phyloP scores from a whole-genome alignment of 92 coral and sea anemone species.

The Parazoanthus darwini region DNA sequence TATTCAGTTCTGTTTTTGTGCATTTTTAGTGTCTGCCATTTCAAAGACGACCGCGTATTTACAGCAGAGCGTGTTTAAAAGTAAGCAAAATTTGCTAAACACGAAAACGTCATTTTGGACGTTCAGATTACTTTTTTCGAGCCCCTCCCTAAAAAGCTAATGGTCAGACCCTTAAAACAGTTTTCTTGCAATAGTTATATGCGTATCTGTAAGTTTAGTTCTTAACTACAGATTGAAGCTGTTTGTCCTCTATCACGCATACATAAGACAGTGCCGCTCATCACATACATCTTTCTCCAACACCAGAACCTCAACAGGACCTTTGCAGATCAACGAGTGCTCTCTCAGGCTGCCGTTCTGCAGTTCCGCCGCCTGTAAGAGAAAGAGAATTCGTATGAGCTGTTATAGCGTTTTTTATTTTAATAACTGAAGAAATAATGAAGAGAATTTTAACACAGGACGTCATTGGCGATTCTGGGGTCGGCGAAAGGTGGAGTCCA shows the following conservation, averaged over 20 bases:
- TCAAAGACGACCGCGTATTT: no score
- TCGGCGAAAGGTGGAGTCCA: background rate
- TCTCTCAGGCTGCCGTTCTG: slow-evolving; percentile 63
- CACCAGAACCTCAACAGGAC: slow-evolving; percentile 81
- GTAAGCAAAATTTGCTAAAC: no score
- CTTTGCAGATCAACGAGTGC: slow-evolving; percentile 78
- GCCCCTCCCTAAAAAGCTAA: no score
- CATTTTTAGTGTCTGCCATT: no score
- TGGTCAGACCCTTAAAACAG: no score
- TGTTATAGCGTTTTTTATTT: background rate
- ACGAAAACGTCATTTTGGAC: no score
- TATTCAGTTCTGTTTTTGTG: no score
- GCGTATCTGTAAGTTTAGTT: no score
- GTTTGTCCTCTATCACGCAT: no score
- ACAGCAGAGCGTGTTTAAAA: no score
- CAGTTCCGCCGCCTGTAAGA: slow-evolving; percentile 72
- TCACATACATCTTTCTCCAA: slow-evolving; percentile 73
- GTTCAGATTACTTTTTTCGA: no score
- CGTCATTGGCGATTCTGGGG: background rate
- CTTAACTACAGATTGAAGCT: background rate
- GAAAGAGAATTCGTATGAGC: background rate
- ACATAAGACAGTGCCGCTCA: background rate
- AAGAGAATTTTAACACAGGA: background rate
- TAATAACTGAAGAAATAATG: background rate
- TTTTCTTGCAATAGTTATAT: no score